phyloP scores from a whole-genome alignment of 2,113 vertebrate species.

The Chamaetylas fuelleborni region DNA sequence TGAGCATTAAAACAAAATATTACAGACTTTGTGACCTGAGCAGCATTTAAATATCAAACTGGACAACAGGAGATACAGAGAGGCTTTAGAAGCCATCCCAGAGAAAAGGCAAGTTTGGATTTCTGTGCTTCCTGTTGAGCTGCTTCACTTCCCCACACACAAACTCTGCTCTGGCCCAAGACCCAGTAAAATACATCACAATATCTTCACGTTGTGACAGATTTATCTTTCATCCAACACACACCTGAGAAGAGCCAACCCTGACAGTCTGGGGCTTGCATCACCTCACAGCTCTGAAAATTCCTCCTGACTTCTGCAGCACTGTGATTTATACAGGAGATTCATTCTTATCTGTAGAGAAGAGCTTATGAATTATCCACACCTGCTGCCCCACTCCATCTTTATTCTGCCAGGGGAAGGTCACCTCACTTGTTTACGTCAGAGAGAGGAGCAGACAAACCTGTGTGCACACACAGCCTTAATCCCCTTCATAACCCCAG shows the following conservation, averaged over 20 bases:
- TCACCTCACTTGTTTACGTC: background rate
- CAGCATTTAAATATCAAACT: background rate
- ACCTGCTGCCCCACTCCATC: background rate
- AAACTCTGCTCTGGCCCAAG: background rate
- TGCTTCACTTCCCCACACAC: background rate
- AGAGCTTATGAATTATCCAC: constrained; percentile 6
- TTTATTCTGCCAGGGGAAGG: constrained; percentile 29
- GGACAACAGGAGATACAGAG: background rate
- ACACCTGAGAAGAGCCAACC: background rate
- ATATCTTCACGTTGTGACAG: background rate
- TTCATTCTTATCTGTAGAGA: background rate
- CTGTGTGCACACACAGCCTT: background rate
- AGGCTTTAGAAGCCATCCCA: background rate
- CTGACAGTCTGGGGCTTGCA: background rate
- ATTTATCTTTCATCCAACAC: background rate
- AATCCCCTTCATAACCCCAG: background rate
- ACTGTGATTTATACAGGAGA: background rate
- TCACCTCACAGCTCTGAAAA: background rate
- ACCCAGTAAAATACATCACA: rapidly evolving
- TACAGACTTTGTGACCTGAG: background rate
- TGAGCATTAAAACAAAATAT: background rate
- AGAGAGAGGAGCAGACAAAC: background rate
- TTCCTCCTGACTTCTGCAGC: background rate
- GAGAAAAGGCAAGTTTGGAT: background rate
- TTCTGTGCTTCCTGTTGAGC: background rate